phyloP scores from a whole-genome alignment of 2,888 invertebrate genomes.

The Gisinianus flammeolus region DNA sequence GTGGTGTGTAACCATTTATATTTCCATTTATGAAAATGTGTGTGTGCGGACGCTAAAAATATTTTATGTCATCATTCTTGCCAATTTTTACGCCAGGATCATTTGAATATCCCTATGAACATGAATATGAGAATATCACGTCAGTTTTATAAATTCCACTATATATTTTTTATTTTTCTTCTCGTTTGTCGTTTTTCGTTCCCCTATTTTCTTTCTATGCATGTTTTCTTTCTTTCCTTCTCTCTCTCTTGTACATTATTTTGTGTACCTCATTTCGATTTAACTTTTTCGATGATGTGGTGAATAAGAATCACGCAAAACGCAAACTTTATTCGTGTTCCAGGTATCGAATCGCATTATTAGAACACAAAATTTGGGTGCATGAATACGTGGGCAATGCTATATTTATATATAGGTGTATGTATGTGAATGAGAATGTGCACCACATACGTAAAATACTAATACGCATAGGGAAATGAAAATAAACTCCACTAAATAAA shows the following conservation, averaged over 20 bases:
- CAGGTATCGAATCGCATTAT: background rate
- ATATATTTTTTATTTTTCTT: background rate
- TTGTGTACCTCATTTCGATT: too few relatives aligned
- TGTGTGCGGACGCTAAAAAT: conserved; percentile 7
- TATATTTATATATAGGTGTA: too few relatives aligned
- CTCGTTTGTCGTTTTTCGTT: background rate
- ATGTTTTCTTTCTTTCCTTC: background rate
- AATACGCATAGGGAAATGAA: background rate
- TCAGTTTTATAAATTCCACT: background rate
- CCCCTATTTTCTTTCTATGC: too few relatives aligned
- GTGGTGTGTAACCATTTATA: too few relatives aligned
- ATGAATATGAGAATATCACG: background rate
- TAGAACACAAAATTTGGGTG: too few relatives aligned
- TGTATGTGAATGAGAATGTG: background rate
- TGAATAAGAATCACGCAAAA: background rate
- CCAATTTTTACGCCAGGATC: background rate
- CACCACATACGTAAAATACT: too few relatives aligned
- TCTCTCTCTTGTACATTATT: background rate
- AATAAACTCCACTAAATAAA: background rate
- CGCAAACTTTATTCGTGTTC: background rate
- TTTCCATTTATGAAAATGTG: background rate
- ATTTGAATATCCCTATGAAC: background rate
- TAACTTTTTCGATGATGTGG: background rate
- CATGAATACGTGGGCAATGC: too few relatives aligned
- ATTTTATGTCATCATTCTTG: background rate